Evolutionary conservation across 2,113 vertebrate species (phyloP), one percentile per base, ranked within the genome.

Genomic region (Myotis brandtii): DNA sequence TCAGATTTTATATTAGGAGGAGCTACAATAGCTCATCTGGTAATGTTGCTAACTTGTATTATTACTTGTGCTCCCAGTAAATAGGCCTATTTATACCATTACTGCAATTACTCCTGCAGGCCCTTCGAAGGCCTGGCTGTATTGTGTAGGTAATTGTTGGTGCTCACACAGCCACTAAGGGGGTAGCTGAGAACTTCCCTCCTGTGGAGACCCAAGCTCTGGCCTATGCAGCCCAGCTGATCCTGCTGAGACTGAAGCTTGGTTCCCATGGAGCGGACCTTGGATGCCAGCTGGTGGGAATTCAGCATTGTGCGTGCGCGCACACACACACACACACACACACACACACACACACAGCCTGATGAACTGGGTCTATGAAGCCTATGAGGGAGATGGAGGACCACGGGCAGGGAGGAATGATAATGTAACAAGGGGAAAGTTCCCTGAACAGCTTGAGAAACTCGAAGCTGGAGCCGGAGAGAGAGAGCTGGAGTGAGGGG

Each of bases 11-110:
- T 27, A 13, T 18, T 14, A 21, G n/a, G 30, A 50, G 67, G 34
- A n/a, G 52, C 62, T 16, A 25, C 37, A 89, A 3, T 9, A 27
- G 70, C 43, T 52, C 13, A 0, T 76, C 70, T 86, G 84, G 67
- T 10, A 20, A 50, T 23, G 50, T 67, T 62, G 92, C 67, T 69
- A 5, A 69, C 11, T 13, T 59, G 69, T 54, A 52, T 73, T 40
- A 72, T 70, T 83, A 84, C 34, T 17, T 64, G 81, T 80, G 62
- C 79, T 92, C 69, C 92, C 56, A n/a, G 54, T 79, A 80, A 95
- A 64, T 86, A 70, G 64, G 54, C 5, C 80, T 37, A 64, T 56
- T 95, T 83, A n/a, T 64, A 21, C 5, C 9, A 37, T 18, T 1
- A 1, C 17, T 80, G 40, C 75, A 56, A 20, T 77, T 13, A 37